Conservation (phyloP, 2,888 invertebrate genomes). For the Limnephilus lunatus region DNA sequence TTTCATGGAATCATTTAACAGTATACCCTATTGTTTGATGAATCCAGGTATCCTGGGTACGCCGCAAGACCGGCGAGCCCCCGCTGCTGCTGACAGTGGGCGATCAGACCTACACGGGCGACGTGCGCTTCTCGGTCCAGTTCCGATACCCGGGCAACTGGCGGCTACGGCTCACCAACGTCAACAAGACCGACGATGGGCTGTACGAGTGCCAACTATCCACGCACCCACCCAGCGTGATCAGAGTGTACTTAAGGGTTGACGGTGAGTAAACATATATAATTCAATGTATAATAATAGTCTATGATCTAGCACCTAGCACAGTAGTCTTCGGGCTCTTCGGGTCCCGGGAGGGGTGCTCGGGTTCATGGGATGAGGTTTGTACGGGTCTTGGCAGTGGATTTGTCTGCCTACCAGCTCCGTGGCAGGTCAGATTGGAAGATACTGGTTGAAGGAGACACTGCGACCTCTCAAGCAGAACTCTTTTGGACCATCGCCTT, state of each 20-base stretch:
- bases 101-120: constrained; percentile 82
- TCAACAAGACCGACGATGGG: constrained; percentile 82
- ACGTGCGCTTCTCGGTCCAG: constrained; percentile 81
- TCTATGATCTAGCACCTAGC: no score
- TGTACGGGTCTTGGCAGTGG: no score
- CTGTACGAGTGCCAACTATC: constrained; percentile 85
- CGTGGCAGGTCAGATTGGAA: no score
- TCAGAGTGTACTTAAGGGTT: constrained; percentile 81
- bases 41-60: constrained; percentile 83
- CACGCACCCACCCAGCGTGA: constrained; percentile 84
- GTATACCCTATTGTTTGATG: not conserved
- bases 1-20: no score
- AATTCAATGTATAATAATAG: no score
- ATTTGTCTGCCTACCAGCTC: no score
- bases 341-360: no score
- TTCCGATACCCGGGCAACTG: constrained; percentile 81
- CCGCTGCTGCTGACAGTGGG: constrained; percentile 84
- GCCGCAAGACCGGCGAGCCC: constrained; percentile 77
- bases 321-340: no score
- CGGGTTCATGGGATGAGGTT: no score
- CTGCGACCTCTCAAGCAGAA: no score
- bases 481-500: no score
- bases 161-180: constrained; percentile 81
- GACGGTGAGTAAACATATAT: constrained; percentile 81
- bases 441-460: no score